These are phyloP conservation scores for Rhadina sibilatrix DNA, from an alignment of 2,113 vertebrate species.

Conservation along the genomic window DNA sequence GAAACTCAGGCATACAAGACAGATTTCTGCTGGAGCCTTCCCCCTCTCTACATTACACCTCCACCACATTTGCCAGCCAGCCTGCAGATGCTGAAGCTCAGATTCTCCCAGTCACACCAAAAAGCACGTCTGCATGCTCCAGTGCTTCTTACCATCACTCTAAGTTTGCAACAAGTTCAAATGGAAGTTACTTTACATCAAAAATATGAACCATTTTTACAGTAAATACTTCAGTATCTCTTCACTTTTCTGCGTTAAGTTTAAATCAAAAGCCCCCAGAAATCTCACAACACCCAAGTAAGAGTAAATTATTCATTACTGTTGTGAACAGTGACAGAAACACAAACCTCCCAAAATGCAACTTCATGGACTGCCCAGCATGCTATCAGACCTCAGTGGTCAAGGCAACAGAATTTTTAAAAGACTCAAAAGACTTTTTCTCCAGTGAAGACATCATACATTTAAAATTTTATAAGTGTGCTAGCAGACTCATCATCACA, in stretches of 20 bases:
- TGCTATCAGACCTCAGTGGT: not conserved
- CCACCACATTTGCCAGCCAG: not conserved
- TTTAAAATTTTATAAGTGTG: not conserved
- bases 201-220: not conserved
- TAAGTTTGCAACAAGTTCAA: not conserved
- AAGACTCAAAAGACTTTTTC: not conserved
- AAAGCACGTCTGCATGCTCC: not conserved
- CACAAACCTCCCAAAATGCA: not conserved
- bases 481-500: not conserved
- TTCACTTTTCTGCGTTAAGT: not conserved
- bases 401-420: not conserved
- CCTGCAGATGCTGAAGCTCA: not conserved
- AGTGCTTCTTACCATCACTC: not conserved
- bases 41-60: not conserved
- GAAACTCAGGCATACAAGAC: not conserved
- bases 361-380: not conserved
- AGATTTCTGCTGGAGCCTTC: not conserved
- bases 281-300: not conserved
- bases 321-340: not conserved
- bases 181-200: not conserved
- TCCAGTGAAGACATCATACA: not conserved
- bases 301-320: not conserved
- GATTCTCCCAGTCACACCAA: not conserved
- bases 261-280: not conserved
- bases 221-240: not conserved